These are phyloP conservation scores for Psittacula derbiana DNA, from an alignment of 2,797 vertebrate genomes.

Conservation along the genomic window DNA sequence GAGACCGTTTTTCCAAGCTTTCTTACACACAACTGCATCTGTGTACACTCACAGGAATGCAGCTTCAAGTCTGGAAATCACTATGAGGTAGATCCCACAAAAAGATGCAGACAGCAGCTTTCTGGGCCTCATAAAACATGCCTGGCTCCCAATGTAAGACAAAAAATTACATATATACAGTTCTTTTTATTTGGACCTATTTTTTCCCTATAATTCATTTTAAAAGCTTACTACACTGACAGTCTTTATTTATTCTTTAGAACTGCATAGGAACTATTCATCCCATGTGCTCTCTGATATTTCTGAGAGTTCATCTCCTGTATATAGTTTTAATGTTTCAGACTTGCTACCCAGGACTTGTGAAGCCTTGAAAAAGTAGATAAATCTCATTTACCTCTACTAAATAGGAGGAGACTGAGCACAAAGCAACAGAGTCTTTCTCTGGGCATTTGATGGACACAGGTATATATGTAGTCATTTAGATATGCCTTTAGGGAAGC, in stretches of 20 bases:
- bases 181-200: neutral
- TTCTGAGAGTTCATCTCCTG: neutral
- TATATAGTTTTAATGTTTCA: neutral
- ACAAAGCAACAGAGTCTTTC: neutral
- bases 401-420: neutral
- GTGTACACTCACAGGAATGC: neutral
- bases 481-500: neutral
- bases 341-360: neutral
- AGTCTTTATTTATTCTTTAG: neutral
- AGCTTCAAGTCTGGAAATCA: neutral
- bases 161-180: neutral
- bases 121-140: neutral
- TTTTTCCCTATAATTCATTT: neutral
- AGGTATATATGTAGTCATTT: neutral
- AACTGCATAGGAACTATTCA: neutral
- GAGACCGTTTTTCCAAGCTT: neutral
- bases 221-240: neutral
- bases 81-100: neutral
- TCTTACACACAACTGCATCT: neutral
- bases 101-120: neutral
- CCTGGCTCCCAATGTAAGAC: neutral
- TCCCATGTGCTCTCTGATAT: neutral
- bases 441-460: neutral
- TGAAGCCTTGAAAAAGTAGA: neutral
- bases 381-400: neutral